Conservation (phyloP, 2,888 invertebrate species). For the Orthosia gracilis region DNA sequence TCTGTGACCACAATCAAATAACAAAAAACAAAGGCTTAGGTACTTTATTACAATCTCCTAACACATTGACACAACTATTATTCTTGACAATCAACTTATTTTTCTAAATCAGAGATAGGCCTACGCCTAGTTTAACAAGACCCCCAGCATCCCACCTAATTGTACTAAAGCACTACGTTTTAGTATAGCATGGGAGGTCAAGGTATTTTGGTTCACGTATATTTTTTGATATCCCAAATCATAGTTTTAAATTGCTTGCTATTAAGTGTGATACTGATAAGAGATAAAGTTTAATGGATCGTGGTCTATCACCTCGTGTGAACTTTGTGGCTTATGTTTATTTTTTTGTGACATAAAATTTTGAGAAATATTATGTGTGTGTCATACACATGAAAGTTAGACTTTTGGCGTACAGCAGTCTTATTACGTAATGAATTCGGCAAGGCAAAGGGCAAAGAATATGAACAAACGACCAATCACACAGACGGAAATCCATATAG, state of each 20-base stretch:
- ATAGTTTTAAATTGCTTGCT: slow-evolving; percentile 76
- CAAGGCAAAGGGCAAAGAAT: too few species aligned
- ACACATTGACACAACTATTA: slow-evolving; percentile 77
- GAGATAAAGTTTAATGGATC: slow-evolving; percentile 72
- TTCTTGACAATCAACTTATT: slow-evolving; percentile 72
- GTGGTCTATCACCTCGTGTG: slow-evolving; percentile 64
- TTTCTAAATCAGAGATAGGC: slow-evolving; percentile 73
- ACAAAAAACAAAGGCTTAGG: slow-evolving; percentile 74
- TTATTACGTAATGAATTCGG: too few species aligned
- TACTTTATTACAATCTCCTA: slow-evolving; percentile 72
- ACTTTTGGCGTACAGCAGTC: neutral
- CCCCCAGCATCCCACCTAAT: neutral
- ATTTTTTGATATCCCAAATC: slow-evolving; percentile 70
- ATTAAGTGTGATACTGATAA: slow-evolving; percentile 79
- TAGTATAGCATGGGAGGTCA: neutral
- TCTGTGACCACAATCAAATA: slow-evolving; percentile 66
- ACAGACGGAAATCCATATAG: too few species aligned
- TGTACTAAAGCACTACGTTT: neutral
- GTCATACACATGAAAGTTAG: neutral
- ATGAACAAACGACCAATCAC: too few species aligned
- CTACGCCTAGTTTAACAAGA: slow-evolving; percentile 39
- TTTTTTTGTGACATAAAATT: slow-evolving; percentile 30
- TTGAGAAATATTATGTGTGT: neutral
- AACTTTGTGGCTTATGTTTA: slow-evolving; percentile 58
- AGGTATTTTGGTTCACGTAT: slow-evolving; percentile 28